phyloP scores from a whole-genome alignment of 2,888 invertebrate species.

The Colostygia pectinataria region DNA sequence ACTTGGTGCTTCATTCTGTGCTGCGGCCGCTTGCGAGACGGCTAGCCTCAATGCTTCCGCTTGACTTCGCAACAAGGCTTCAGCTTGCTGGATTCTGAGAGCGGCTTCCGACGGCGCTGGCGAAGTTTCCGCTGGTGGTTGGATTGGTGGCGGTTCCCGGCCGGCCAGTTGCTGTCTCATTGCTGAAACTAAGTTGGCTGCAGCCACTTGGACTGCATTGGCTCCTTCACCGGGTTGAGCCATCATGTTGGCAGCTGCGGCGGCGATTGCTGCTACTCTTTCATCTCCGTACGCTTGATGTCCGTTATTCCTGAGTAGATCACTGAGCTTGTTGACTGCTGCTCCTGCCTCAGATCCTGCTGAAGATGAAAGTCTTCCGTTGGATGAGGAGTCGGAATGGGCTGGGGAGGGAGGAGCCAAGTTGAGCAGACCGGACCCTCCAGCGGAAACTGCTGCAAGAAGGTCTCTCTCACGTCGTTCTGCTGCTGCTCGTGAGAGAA shows the following conservation, averaged over 20 bases:
- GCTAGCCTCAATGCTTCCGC: constrained; percentile 93
- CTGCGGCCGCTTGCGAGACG: constrained; percentile 87
- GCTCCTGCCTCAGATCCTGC: constrained; percentile 89
- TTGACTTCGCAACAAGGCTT: constrained; percentile 91
- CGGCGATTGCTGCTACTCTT: constrained; percentile 88
- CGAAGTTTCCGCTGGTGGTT: constrained; percentile 89
- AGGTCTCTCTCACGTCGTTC: constrained; percentile 94
- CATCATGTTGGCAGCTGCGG: constrained; percentile 84
- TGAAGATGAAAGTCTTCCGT: constrained; percentile 91
- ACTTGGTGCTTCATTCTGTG: constrained; percentile 69
- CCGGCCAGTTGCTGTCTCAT: constrained; percentile 85
- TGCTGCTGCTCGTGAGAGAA: constrained; percentile 94
- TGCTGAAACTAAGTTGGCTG: constrained; percentile 89
- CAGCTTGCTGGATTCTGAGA: constrained; percentile 89
- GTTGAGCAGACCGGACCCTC: constrained; percentile 84
- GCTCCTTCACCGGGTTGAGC: constrained; percentile 84
- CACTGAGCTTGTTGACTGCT: constrained; percentile 83
- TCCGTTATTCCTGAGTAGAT: constrained; percentile 87
- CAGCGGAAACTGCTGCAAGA: constrained; percentile 86
- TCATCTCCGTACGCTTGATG: constrained; percentile 86
- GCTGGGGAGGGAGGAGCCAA: constrained; percentile 93
- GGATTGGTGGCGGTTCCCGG: constrained; percentile 81
- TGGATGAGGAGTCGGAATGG: constrained; percentile 94
- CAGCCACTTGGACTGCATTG: constrained; percentile 88
- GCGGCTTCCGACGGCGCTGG: constrained; percentile 91